Evolutionary conservation across 2,113 vertebrate species (phyloP), one percentile per base, ranked within the genome.

Genomic region (Oryzias javanicus): DNA sequence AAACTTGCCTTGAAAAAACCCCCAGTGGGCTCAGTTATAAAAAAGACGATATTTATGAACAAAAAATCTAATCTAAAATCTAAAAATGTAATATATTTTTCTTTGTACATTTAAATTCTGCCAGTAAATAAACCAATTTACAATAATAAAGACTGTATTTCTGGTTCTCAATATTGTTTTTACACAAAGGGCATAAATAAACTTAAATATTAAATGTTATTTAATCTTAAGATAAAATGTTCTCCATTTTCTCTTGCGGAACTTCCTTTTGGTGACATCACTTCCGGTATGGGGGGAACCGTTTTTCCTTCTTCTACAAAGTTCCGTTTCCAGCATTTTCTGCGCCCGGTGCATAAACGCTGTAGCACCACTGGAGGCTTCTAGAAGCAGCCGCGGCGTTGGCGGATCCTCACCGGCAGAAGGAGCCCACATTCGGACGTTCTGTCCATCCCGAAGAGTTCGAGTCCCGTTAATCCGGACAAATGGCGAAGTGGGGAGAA

Each of bases 401-500:
- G 68, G 24, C 56, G 60, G 55, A 59, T 40, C 19, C 5, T n/a
- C 68, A n/a, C 79, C 81, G 72, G 82, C 54, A 44, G 35, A 60
- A 14, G 1, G 1, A n/a, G 22, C 19, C 0, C 19, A 19, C 45
- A 10, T 14, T 20, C 1, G 20, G 27, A 1, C 10, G 5, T 22
- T 22, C 22, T 3, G 22, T 22, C 22, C 18, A n/a, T 0, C 27
- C 0, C 1, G 3, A 50, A 8, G n/a, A 25, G 0, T 3, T 14
- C 6, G 44, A 12, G 27, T 5, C 17, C 6, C 45, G 44, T 48
- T 41, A 14, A 47, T 2, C 12, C 5, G 13, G 4, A 4, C 2
- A 48, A 8, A 99, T 98, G 97, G 97, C 97, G 7, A 98, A 97
- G 88, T 98, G 97, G 96, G 97, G 97, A n/a, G 92, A 99, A 91